Percentiles rank a stretch among this genome's conserved stretches.
These are phyloP conservation scores for Ochropleura leucogaster DNA, from an alignment of 2,888 invertebrate species.

Conservation along the genomic window DNA sequence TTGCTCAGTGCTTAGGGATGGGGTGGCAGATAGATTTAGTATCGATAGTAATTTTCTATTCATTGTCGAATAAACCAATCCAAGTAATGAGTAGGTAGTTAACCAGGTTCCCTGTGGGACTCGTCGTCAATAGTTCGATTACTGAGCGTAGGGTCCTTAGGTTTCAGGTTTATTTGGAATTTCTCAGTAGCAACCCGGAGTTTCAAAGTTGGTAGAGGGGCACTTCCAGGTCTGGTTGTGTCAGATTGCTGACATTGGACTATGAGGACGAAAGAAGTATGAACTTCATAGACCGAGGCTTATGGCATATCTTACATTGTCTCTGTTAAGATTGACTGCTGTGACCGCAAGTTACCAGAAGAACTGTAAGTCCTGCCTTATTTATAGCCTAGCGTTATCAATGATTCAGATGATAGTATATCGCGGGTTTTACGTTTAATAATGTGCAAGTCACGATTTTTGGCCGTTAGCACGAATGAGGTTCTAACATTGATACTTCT, in stretches of 20 bases:
- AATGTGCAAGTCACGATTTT: slow-evolving; percentile 17
- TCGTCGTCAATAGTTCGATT: neutral
- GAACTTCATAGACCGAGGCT: neutral
- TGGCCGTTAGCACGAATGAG: slow-evolving; percentile 25
- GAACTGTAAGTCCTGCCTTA: neutral
- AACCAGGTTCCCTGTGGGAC: neutral
- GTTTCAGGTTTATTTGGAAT: neutral
- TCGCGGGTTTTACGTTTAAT: neutral
- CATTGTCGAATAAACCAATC: neutral
- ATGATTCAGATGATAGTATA: neutral
- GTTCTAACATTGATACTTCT: neutral
- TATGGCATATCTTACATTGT: neutral
- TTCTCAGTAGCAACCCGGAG: neutral
- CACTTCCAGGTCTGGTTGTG: neutral
- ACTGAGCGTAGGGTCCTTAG: neutral
- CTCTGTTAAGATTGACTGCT: neutral
- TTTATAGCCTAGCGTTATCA: no score
- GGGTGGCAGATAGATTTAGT: neutral
- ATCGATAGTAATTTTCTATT: slow-evolving; percentile 39
- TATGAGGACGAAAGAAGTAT: neutral
- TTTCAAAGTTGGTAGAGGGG: neutral
- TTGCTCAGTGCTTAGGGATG: slow-evolving; percentile 61
- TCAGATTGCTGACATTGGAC: neutral
- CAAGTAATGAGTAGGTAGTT: neutral
- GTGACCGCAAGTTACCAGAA: neutral